phyloP scores from a whole-genome alignment of 2,113 vertebrate genomes.

The Tyrannus savana region DNA sequence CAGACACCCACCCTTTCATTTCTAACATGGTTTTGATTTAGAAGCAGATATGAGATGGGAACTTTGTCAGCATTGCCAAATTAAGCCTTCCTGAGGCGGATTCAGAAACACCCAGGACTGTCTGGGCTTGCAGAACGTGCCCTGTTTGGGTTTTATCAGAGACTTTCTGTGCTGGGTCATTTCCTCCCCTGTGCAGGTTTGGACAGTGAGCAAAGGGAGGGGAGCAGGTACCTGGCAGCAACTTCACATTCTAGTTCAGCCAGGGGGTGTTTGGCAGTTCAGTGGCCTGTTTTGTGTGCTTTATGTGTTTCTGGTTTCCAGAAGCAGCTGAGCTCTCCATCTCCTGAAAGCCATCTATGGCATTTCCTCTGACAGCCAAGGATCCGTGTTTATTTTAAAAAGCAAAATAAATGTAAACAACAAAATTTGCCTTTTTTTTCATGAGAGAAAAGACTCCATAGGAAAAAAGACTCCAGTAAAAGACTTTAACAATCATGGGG shows the following conservation, averaged over 20 bases:
- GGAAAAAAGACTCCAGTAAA: not conserved
- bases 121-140: accelerated
- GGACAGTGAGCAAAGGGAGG: not conserved
- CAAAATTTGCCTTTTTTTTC: not conserved
- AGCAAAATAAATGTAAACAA: not conserved
- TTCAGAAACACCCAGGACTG: not conserved
- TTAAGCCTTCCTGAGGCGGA: not conserved
- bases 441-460: not conserved
- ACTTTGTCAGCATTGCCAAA: not conserved
- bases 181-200: not conserved
- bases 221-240: not conserved
- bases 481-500: not conserved
- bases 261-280: not conserved
- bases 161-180: not conserved
- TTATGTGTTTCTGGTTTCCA: not conserved
- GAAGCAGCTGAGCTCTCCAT: not conserved
- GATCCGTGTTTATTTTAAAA: not conserved
- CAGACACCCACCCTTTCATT: not conserved
- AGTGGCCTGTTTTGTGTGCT: not conserved
- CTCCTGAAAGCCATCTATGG: not conserved
- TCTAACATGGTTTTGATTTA: not conserved
- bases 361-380: not conserved
- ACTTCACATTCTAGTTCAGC: not conserved
- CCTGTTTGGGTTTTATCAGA: not conserved
- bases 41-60: not conserved